A percentile compares a stretch with the other conserved stretches of the same genome.
Conservation (phyloP, 2,113 vertebrate species). For the Empidonax traillii region DNA sequence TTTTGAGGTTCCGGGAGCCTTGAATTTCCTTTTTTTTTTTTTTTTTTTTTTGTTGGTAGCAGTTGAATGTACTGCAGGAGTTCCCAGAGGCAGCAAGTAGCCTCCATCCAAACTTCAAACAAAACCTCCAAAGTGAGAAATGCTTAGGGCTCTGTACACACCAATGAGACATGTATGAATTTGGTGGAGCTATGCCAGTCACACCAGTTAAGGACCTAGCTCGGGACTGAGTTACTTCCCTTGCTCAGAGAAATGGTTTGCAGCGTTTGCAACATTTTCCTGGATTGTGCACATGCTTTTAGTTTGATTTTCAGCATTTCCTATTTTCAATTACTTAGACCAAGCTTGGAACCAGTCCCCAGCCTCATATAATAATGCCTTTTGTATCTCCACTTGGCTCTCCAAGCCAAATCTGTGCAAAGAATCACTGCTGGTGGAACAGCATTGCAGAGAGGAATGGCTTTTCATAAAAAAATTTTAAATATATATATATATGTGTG, state of each 20-base stretch:
- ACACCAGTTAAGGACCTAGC: not conserved
- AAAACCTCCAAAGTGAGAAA: not conserved
- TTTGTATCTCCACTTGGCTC: not conserved
- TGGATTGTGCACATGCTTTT: not conserved
- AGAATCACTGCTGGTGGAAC: not conserved
- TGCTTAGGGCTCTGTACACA: not conserved
- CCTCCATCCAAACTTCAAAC: not conserved
- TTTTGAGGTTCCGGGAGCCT: not conserved
- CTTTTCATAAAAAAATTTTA: not conserved
- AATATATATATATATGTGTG: not conserved
- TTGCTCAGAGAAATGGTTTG: not conserved
- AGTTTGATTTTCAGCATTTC: slow-evolving; percentile 31
- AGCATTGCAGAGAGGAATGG: not conserved
- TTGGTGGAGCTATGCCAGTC: not conserved
- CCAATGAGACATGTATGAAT: not conserved
- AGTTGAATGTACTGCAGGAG: not conserved
- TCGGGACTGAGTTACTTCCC: not conserved
- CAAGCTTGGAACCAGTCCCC: not conserved
- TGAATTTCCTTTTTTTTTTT: not conserved
- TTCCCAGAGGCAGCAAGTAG: not conserved
- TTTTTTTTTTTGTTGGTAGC: not conserved
- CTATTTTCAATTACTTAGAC: slow-evolving; percentile 12
- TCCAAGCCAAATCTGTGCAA: slow-evolving; percentile 12
- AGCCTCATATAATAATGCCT: slow-evolving; percentile 4
- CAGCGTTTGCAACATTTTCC: slow-evolving; percentile 8